A percentile compares a stretch with the other conserved stretches of the same genome.
phyloP scores from a whole-genome alignment of 2,888 invertebrate species.

The Troilus luridus region DNA sequence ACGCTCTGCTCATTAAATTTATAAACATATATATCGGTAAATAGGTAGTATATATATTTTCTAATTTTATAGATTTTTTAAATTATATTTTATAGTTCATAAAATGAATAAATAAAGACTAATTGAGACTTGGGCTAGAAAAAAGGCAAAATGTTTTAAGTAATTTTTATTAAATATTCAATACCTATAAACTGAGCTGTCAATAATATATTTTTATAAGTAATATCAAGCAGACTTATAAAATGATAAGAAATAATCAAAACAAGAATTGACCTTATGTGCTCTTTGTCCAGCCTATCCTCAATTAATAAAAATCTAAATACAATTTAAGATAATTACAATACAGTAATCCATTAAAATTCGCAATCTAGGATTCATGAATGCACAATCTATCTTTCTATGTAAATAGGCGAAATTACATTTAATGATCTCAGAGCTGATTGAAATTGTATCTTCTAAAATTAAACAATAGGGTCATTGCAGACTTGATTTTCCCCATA shows the following conservation, averaged over 20 bases:
- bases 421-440: too few relatives aligned
- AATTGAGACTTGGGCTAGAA: constrained; percentile 1
- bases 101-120: not conserved
- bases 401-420: too few relatives aligned
- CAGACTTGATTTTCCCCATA: too few relatives aligned
- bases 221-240: not conserved
- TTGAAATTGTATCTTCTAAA: too few relatives aligned
- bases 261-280: not conserved
- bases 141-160: not conserved
- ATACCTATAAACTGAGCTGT: too few relatives aligned
- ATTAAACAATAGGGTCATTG: too few relatives aligned
- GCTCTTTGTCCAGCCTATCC: not conserved
- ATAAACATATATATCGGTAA: not conserved
- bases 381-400: too few relatives aligned
- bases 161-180: too few relatives aligned
- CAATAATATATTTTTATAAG: too few relatives aligned
- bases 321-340: not conserved
- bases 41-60: not conserved
- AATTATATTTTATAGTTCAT: not conserved
- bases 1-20: not conserved
- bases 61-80: not conserved
- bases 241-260: not conserved
- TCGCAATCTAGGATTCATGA: too few relatives aligned
- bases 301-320: constrained; percentile 5
- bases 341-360: not conserved